Base-by-base conservation (phyloP, 2,888 invertebrate genomes). In the Entomobrya multifasciata region DNA sequence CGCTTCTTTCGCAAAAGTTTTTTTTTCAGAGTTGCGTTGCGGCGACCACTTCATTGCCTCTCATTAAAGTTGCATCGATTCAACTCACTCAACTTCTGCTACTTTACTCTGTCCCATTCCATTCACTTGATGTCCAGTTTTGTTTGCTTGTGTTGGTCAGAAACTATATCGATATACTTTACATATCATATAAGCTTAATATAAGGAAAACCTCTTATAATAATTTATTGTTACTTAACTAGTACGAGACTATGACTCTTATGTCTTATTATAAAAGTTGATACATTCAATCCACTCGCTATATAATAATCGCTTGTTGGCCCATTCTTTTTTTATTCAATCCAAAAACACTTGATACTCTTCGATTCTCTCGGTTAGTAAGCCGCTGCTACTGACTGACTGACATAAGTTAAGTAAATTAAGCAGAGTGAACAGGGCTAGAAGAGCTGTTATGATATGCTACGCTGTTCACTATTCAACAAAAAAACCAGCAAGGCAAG, bases 61-160 rank as follows among this genome's bases (percentile, higher is more conserved):
- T 81, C 80, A 81, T 81, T 81, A 81, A 81, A 81, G 80, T 81
- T 81, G 80, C 80, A 81, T 81, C 70, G 70, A 52, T 55, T 70
- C 47, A 70, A 47, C 47, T 65, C 3, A n/a, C n/a, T n/a, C n/a
- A n/a, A n/a, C n/a, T n/a, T n/a, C n/a, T n/a, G n/a, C n/a, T n/a
- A n/a, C n/a, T n/a, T n/a, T n/a, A n/a, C n/a, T n/a, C 22, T 25
- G 30, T 27, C 5, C 20, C 65, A 70, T 70, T 57, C 80, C 80
- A 81, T 81, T 81, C 80, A 81, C 70, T 81, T 81, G 80, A 55
- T 82, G 82, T 82, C 82, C 82, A 82, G 82, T 82, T 80, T 62
- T 20, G 20, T 27, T 44, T 17, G 47, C 25, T 72, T 11, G 47
- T 49, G 13, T 10, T 22, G 3, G 25, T 72, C 27, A 72, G 22